Evolutionary conservation across 2,888 invertebrate species (phyloP).

Genomic region (Gari tellinella): DNA sequence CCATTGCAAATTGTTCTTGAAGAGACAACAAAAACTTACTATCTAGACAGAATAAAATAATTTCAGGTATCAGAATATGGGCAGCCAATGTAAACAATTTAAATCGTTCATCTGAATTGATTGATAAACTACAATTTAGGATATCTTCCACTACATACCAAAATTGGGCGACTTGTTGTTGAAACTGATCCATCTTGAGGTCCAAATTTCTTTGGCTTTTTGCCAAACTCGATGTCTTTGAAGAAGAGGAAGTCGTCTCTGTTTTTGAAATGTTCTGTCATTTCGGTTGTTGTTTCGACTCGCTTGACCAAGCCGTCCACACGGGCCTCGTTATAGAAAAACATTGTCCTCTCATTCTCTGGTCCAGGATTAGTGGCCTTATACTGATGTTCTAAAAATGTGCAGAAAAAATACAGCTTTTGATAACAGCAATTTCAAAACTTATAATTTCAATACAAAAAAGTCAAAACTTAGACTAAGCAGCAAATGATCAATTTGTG

Average conservation of each 20-base stretch:
- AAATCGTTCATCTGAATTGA: too few relatives aligned
- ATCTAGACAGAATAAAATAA: too few relatives aligned
- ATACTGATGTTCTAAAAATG: conserved; percentile 80
- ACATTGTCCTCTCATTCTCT: conserved; percentile 86
- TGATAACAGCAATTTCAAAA: too few relatives aligned
- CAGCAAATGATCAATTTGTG: too few relatives aligned
- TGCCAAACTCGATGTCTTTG: conserved; percentile 82
- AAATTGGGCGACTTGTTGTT: conserved; percentile 75
- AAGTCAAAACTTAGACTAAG: too few relatives aligned
- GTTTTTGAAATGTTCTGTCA: conserved; percentile 83
- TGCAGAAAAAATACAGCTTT: neutral
- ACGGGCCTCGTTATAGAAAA: conserved; percentile 87
- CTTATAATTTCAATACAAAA: too few relatives aligned
- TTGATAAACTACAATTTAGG: too few relatives aligned
- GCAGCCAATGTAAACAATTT: too few relatives aligned
- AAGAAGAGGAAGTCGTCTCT: conserved; percentile 83
- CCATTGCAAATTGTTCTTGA: too few relatives aligned
- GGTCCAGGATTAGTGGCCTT: conserved; percentile 80
- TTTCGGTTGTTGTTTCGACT: conserved; percentile 81
- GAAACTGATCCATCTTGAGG: conserved; percentile 76
- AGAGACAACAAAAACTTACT: too few relatives aligned
- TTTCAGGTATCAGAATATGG: too few relatives aligned
- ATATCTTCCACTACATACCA: conserved; percentile 57
- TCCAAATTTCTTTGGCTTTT: conserved; percentile 83
- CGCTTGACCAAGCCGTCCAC: conserved; percentile 88